Percentiles rank a stretch among this genome's conserved stretches.
Conservation (phyloP, 2,113 vertebrate species). For the Cyprinus carpio region DNA sequence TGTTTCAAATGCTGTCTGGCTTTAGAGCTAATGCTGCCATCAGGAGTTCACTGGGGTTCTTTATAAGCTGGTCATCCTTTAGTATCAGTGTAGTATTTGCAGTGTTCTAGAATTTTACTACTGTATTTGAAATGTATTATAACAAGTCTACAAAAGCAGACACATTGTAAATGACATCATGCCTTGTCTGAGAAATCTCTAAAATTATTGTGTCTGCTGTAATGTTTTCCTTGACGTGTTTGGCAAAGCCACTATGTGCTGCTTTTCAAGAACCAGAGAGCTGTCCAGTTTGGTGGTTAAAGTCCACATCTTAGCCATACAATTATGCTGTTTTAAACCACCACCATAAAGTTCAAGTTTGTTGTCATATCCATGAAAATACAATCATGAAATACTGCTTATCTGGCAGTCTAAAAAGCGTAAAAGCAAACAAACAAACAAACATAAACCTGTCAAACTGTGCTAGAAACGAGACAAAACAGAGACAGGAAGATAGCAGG, state of each 20-base stretch:
- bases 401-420: neutral
- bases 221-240: neutral
- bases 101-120: neutral
- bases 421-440: neutral
- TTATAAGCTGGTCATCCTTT: neutral
- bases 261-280: conserved; percentile 7
- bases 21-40: neutral
- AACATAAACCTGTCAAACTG: neutral
- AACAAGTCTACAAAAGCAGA: neutral
- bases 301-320: neutral
- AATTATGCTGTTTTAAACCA: neutral
- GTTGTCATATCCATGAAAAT: neutral
- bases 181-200: neutral
- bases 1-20: neutral
- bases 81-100: neutral
- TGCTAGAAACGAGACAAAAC: neutral
- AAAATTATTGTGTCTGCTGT: neutral
- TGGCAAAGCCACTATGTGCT: neutral
- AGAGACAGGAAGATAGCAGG: too few species aligned
- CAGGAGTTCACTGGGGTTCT: neutral
- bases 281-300: neutral
- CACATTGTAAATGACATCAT: neutral
- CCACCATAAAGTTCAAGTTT: neutral
- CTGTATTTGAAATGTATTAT: neutral
- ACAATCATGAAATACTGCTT: neutral